Evolutionary conservation across 2,797 vertebrate genomes (phyloP).

Genomic region (Mormyrus hasselquistii): DNA sequence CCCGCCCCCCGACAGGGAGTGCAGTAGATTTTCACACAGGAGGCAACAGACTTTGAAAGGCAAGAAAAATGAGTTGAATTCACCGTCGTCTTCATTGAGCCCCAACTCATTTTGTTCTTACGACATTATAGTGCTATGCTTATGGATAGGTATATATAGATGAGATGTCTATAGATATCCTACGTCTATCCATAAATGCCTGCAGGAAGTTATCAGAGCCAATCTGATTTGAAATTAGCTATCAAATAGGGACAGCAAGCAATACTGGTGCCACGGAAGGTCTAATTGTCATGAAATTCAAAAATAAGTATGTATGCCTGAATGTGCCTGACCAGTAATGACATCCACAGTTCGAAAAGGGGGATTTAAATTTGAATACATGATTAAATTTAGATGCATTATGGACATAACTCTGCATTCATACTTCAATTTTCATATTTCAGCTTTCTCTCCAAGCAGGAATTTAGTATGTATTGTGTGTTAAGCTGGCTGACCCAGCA

Average conservation of each 20-base stretch:
- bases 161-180: not conserved
- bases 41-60: not conserved
- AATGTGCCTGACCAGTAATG: not conserved
- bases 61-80: not conserved
- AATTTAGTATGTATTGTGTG: constrained; percentile 27
- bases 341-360: not conserved
- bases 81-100: not conserved
- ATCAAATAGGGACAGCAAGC: not conserved
- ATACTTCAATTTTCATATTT: not conserved
- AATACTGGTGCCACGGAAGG: not conserved
- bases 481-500: not conserved
- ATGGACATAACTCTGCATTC: not conserved
- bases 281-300: not conserved
- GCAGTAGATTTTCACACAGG: not conserved
- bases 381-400: not conserved
- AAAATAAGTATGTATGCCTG: not conserved
- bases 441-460: not conserved
- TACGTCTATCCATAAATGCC: not conserved
- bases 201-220: not conserved
- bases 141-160: not conserved
- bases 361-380: not conserved
- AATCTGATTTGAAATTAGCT: not conserved
- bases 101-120: not conserved
- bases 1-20: not conserved
- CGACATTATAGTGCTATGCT: not conserved